Evolutionary conservation across 2,113 vertebrate species (phyloP).

Genomic region (Paratilapia polleni): DNA sequence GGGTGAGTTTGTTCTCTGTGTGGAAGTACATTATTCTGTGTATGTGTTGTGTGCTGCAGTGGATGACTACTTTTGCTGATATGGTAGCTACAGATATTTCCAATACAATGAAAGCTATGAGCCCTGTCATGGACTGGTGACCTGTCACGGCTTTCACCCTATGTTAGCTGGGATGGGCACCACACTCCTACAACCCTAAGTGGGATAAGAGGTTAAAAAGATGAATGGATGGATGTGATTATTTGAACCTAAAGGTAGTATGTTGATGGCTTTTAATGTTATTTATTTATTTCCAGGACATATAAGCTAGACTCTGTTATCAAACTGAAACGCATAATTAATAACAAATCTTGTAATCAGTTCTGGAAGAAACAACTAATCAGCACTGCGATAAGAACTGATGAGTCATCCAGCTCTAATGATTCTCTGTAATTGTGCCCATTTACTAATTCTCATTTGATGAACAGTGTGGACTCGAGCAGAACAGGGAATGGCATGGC

Average conservation of each 20-base stretch:
- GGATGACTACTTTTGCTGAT: neutral
- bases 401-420: conserved; percentile 33
- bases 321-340: conserved; percentile 25
- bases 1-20: neutral
- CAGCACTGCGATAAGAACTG: conserved; percentile 43
- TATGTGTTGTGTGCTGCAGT: neutral
- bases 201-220: neutral
- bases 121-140: neutral
- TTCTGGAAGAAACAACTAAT: conserved; percentile 53
- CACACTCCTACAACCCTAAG: neutral
- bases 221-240: neutral
- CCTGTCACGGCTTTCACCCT: neutral
- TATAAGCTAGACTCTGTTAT: neutral
- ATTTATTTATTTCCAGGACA: neutral
- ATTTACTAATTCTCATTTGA: conserved; percentile 27
- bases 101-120: neutral
- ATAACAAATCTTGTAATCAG: conserved; percentile 36
- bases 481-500: neutral
- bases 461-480: neutral
- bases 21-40: conserved; percentile 20
- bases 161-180: neutral
- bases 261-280: neutral
- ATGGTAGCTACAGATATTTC: neutral
- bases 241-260: neutral
- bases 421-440: conserved; percentile 38